Evolutionary conservation across 2,113 vertebrate species (phyloP).

Genomic region (Serilophus lunatus): DNA sequence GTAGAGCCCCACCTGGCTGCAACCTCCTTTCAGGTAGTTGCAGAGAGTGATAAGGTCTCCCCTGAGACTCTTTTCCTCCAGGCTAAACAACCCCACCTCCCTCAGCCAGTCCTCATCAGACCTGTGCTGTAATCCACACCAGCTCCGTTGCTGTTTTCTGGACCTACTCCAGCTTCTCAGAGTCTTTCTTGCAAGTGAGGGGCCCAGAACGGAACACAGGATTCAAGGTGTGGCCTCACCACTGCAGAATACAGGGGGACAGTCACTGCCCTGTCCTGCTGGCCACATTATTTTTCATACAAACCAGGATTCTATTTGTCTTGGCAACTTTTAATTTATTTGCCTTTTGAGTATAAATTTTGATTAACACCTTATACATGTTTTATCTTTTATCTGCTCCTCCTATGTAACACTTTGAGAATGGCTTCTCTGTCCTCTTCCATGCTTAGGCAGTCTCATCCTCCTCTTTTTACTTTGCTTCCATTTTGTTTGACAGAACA

Average conservation of each 20-base stretch:
- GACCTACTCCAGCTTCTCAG: background rate
- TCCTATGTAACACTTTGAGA: background rate
- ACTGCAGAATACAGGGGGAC: background rate
- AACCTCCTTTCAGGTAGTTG: background rate
- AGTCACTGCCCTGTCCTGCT: background rate
- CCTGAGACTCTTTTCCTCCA: background rate
- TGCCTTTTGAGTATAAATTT: background rate
- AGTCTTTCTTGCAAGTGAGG: background rate
- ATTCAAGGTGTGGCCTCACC: background rate
- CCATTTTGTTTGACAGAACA: background rate
- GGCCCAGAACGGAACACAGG: background rate
- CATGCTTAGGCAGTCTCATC: background rate
- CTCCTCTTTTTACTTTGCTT: background rate
- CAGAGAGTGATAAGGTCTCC: background rate
- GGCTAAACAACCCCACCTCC: background rate
- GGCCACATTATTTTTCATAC: background rate
- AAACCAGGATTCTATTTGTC: background rate
- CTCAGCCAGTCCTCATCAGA: background rate
- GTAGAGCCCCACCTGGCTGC: background rate
- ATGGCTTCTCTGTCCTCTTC: background rate
- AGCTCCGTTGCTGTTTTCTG: background rate
- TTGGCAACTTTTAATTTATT: background rate
- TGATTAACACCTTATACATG: background rate
- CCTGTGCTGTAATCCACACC: background rate
- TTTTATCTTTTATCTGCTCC: background rate